These are phyloP conservation scores for Istiophorus platypterus DNA, from an alignment of 2,113 vertebrate species.

Conservation along the genomic window DNA sequence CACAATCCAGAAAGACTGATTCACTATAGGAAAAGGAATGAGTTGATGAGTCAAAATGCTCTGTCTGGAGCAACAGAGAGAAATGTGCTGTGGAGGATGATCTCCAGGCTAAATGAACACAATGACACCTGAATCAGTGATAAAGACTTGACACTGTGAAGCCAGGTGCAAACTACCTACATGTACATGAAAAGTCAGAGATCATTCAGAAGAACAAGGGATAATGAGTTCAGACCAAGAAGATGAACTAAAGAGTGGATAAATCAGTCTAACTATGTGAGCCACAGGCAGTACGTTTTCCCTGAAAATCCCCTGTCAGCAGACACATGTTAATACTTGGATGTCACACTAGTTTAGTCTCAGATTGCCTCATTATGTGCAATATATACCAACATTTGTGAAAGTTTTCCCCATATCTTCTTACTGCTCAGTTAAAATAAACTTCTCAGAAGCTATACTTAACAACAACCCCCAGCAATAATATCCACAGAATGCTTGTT, in stretches of 20 bases:
- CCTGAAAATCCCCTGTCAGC: conserved; percentile 21
- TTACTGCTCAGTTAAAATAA: neutral
- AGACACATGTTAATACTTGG: conserved; percentile 1
- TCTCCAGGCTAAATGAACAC: conserved; percentile 27
- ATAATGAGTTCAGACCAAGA: neutral
- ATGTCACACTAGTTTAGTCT: conserved; percentile 12
- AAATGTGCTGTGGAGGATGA: neutral
- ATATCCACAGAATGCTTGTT: conserved; percentile 52
- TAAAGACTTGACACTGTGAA: conserved; percentile 7
- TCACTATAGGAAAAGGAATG: conserved; percentile 39
- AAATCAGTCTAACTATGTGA: neutral
- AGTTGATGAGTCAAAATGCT: conserved; percentile 52
- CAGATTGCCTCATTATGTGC: neutral
- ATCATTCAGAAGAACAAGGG: neutral
- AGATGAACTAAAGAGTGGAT: neutral
- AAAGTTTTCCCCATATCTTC: neutral
- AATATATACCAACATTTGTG: neutral
- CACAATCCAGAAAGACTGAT: conserved; percentile 41
- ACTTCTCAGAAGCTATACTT: neutral
- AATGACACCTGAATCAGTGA: conserved; percentile 45
- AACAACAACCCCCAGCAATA: conserved; percentile 13
- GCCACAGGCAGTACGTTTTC: conserved; percentile 4
- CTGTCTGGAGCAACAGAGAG: conserved; percentile 13
- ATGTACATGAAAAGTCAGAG: conserved; percentile 18
- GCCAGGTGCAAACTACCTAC: conserved; percentile 36